phyloP scores from a whole-genome alignment of 2,888 invertebrate species.

The Archips xylosteana region DNA sequence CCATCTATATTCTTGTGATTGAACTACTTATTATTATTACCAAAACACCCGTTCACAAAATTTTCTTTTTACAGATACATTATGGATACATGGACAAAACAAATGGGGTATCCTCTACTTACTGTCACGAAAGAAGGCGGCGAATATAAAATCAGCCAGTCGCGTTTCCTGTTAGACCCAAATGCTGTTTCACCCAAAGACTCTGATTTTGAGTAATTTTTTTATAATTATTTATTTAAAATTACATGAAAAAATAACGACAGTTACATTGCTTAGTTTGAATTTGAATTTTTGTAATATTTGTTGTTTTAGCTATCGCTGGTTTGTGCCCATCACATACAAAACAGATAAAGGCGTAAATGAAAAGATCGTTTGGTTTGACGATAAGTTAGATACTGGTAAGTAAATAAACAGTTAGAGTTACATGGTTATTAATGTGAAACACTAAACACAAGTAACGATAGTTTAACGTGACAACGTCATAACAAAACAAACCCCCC shows the following conservation, averaged over 20 bases:
- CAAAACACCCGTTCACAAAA: background rate
- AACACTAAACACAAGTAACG: too few relatives aligned
- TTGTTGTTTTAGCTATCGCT: slow-evolving; percentile 88
- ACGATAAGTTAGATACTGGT: slow-evolving; percentile 67
- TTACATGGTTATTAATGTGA: too few relatives aligned
- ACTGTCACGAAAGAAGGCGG: slow-evolving; percentile 79
- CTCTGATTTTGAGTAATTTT: slow-evolving; percentile 79
- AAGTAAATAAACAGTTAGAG: slow-evolving; percentile 25
- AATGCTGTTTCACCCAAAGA: slow-evolving; percentile 82
- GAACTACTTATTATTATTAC: background rate
- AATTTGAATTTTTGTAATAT: slow-evolving; percentile 7
- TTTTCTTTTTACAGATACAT: slow-evolving; percentile 76
- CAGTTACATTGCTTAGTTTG: background rate
- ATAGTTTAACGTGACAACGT: too few relatives aligned
- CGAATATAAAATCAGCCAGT: slow-evolving; percentile 88
- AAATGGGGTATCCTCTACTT: slow-evolving; percentile 95
- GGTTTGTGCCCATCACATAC: slow-evolving; percentile 94
- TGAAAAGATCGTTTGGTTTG: slow-evolving; percentile 71
- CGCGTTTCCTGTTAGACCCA: slow-evolving; percentile 90
- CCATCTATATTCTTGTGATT: too few relatives aligned
- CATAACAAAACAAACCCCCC: too few relatives aligned
- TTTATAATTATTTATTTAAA: background rate
- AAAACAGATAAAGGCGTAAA: slow-evolving; percentile 82
- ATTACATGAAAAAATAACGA: background rate
- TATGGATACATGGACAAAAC: slow-evolving; percentile 96